Percentiles rank a stretch among this genome's conserved stretches.
phyloP scores from a whole-genome alignment of 2,113 vertebrate genomes.

The Anolis carolinensis region DNA sequence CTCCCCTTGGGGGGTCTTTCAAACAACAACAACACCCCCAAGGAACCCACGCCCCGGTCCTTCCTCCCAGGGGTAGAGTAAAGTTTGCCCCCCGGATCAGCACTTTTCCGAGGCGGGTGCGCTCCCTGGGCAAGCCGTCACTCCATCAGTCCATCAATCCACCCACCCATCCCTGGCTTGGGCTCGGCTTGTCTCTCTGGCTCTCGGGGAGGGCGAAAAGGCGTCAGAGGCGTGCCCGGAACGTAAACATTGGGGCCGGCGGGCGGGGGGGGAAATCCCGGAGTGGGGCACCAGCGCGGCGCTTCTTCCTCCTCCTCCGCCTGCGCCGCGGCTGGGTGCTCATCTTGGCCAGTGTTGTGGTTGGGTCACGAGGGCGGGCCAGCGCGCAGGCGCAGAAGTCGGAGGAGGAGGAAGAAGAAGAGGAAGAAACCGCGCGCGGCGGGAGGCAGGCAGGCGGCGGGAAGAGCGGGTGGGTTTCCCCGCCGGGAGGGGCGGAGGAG shows the following conservation, averaged over 20 bases:
- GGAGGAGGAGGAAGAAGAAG: neutral
- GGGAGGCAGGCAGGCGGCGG: neutral
- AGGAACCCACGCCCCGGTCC: no score
- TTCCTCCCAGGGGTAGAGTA: no score
- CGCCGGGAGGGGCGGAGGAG: neutral
- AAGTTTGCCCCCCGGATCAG: no score
- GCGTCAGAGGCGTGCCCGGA: slow-evolving; percentile 81
- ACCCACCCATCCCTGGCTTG: no score
- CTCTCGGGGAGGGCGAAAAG: no score
- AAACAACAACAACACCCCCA: no score
- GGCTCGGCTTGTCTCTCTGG: no score
- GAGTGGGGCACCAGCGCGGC: neutral
- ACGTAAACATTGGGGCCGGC: slow-evolving; percentile 86
- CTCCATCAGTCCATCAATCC: no score
- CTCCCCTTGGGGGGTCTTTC: neutral
- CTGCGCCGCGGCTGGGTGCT: slow-evolving; percentile 44
- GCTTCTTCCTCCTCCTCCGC: neutral
- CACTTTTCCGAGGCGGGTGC: no score
- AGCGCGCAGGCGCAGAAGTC: slow-evolving; percentile 71
- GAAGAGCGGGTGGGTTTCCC: neutral
- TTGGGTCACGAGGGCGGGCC: slow-evolving; percentile 73
- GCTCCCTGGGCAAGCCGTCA: no score
- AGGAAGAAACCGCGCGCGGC: no score
- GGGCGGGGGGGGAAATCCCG: slow-evolving; percentile 28
- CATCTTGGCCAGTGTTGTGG: slow-evolving; percentile 62